A percentile compares a stretch with the other conserved stretches of the same genome.
These are phyloP conservation scores for Nyctereutes procyonoides DNA, from an alignment of 2,113 vertebrate genomes.

Conservation along the genomic window DNA sequence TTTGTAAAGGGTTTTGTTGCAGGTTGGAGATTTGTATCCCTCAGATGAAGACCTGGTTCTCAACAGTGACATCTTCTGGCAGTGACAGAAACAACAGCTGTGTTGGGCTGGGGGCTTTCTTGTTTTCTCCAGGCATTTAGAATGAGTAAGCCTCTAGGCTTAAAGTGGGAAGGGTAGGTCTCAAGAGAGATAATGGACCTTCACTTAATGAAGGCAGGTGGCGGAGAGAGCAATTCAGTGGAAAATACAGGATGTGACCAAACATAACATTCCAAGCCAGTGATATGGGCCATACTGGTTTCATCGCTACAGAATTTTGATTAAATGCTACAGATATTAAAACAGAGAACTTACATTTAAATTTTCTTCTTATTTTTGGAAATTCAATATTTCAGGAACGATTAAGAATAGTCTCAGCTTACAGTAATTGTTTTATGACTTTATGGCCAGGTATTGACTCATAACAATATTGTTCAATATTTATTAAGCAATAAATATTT, in stretches of 20 bases:
- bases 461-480: background rate
- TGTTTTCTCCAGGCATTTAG: background rate
- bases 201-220: background rate
- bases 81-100: background rate
- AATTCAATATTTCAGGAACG: conserved; percentile 21
- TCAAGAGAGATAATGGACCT: background rate
- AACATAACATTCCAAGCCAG: background rate
- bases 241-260: background rate
- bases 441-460: background rate
- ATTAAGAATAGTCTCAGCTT: background rate
- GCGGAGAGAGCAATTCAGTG: background rate
- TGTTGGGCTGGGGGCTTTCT: background rate
- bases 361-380: background rate
- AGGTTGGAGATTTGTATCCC: no score
- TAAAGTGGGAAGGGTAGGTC: background rate
- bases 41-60: background rate
- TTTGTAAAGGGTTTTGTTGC: background rate
- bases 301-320: background rate
- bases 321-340: background rate
- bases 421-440: conserved; percentile 28
- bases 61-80: background rate
- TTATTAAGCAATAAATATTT: conserved; percentile 14
- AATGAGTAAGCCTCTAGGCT: background rate
- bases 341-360: background rate
- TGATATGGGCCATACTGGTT: background rate